Base-by-base conservation (phyloP, 2,797 vertebrate genomes). In the Eospalax fontanierii region DNA sequence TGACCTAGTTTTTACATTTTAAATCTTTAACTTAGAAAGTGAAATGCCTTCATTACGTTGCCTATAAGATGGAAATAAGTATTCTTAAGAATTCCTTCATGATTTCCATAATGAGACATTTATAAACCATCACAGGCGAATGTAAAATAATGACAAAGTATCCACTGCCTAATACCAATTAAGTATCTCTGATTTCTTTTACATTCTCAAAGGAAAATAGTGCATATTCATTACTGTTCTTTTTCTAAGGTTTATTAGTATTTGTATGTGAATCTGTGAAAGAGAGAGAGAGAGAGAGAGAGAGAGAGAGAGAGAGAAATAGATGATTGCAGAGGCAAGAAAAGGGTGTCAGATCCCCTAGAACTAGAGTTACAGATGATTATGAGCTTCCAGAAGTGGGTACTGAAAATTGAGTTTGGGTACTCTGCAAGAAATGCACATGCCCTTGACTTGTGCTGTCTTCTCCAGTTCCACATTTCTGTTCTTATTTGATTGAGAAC, bases 1-100 rank as follows among this genome's bases (percentile, higher is more conserved):
- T 92, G 91, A 94, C 90, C 90, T 80, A 86, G 24, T 93, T 96
- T 97, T 35, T 24, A 75, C 74, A 78, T 8, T 38, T 86, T 66
- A 66, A 38, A 40, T 71, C 89, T 38, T 26, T 95, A 86, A 91
- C 91, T 95, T 93, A 92, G 87, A 96, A 90, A 89, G 76, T 63
- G 61, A 91, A 88, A 74, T 10, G 30, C 33, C 54, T 95, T 81
- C 30, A 28, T 91, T 90, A 85, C 28, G 57, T 18, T 80, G 84
- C 33, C 33, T 92, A 43, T 18, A 75, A 95, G 81, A 88, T 83
- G 81, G 78, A 95, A 91, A 95, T 74, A 92, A 66, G 19, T n/a
- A 75, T 90, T 88, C 54, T 57, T 33, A 86, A 81, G n/a, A 94
- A 93, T 86, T 82, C 76, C 78, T 91, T 68, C 83, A 81, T 68